Evolutionary conservation across 1,140 invertebrate species (phyloP).

Genomic region (Mylabris phalerata): DNA sequence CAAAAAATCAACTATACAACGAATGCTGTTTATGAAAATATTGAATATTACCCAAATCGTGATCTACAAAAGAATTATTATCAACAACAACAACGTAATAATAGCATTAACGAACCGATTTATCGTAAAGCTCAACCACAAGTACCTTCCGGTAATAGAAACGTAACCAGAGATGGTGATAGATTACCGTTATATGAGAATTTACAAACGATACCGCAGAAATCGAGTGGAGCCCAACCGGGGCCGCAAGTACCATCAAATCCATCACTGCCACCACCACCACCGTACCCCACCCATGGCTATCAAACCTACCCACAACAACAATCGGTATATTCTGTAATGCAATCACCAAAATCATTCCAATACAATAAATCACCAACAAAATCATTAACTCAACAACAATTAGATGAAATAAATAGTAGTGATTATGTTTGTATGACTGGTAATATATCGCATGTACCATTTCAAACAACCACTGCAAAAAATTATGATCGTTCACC

Average conservation of each 20-base stretch:
- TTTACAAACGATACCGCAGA: constrained; percentile 48
- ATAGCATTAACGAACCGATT: constrained; percentile 16
- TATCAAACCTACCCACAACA: constrained; percentile 37
- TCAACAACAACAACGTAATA: constrained; percentile 55
- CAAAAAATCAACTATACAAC: constrained; percentile 26
- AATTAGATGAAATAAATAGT: constrained; percentile 54
- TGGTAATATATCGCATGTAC: constrained; percentile 45
- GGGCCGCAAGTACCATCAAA: constrained; percentile 34
- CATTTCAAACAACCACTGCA: constrained; percentile 38
- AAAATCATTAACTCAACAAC: constrained; percentile 31
- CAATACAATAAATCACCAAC: constrained; percentile 22
- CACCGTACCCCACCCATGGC: constrained; percentile 25
- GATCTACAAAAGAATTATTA: constrained; percentile 45
- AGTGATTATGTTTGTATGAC: constrained; percentile 69
- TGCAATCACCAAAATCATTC: constrained; percentile 27
- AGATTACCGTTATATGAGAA: constrained; percentile 67
- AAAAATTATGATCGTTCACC: constrained; percentile 39
- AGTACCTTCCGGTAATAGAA: constrained; percentile 55
- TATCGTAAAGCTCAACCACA: constrained; percentile 46
- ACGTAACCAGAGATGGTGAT: constrained; percentile 34
- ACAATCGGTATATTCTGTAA: constrained; percentile 29
- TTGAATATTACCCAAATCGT: constrained; percentile 59
- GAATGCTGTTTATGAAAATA: constrained; percentile 72
- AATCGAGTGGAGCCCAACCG: constrained; percentile 27
- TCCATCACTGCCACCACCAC: constrained; percentile 18